Evolutionary conservation across 2,888 invertebrate genomes (phyloP).

Genomic region (Tinea semifulvella): DNA sequence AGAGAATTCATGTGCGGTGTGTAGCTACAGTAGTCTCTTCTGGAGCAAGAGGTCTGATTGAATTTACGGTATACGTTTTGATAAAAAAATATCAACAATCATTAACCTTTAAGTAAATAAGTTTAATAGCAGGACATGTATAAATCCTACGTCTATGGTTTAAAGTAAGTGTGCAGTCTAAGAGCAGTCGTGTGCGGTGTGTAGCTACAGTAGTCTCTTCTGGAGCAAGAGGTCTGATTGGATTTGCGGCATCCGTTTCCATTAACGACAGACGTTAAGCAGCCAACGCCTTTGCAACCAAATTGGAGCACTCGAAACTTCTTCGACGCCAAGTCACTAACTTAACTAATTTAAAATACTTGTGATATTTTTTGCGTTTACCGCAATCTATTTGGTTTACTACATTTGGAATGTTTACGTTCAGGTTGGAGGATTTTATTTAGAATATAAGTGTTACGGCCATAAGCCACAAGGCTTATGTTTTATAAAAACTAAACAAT

Average conservation of each 20-base stretch:
- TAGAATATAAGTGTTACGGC: no score
- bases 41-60: conserved; percentile 29
- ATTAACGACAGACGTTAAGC: conserved; percentile 33
- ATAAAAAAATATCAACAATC: no score
- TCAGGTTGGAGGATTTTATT: no score
- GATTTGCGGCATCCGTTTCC: conserved; percentile 49
- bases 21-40: no score
- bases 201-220: conserved; percentile 17
- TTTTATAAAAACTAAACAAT: no score
- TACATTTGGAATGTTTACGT: no score
- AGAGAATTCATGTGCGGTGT: no score
- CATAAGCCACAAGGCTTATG: no score
- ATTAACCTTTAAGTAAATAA: no score
- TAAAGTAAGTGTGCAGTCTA: conserved; percentile 11
- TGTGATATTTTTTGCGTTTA: not conserved
- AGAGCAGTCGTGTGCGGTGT: conserved; percentile 6
- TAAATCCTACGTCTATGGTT: no score
- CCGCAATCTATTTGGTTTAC: no score
- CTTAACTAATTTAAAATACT: conserved; percentile 7
- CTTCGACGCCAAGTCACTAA: conserved; percentile 4
- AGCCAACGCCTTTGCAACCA: conserved; percentile 14
- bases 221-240: conserved; percentile 29
- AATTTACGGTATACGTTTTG: conserved; percentile 49
- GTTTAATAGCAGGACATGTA: no score
- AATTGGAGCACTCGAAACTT: conserved; percentile 16